Evolutionary conservation across 2,888 invertebrate species (phyloP).

Genomic region (Drosophila paramelanica): DNA sequence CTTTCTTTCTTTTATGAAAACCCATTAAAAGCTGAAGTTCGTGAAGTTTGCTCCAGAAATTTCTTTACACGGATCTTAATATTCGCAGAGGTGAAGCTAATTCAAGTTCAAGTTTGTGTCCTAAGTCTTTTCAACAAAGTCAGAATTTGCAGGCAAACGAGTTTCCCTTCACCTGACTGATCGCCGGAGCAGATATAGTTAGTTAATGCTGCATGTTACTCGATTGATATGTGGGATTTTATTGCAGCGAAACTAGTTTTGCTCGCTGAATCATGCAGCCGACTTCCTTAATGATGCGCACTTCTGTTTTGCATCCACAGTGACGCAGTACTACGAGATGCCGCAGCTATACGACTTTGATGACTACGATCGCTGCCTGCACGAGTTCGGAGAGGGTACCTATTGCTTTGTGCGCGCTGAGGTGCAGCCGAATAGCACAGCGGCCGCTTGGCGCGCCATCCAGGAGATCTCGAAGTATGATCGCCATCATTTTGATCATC

Average conservation of each 20-base stretch:
- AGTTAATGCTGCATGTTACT: conserved; percentile 23
- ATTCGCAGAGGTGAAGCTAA: conserved; percentile 6
- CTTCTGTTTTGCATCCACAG: conserved; percentile 48
- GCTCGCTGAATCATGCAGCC: conserved; percentile 23
- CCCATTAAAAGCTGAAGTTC: neutral
- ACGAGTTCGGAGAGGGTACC: conserved; percentile 60
- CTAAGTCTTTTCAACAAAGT: conserved; percentile 26
- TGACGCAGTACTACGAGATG: conserved; percentile 84
- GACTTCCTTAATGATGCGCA: conserved; percentile 35
- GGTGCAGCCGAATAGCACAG: conserved; percentile 66
- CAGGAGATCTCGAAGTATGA: conserved; percentile 73
- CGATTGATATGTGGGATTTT: conserved; percentile 26
- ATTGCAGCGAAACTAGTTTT: conserved; percentile 42
- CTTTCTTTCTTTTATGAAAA: conserved; percentile 24
- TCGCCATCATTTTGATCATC: conserved; percentile 82
- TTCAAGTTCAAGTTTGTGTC: conserved; percentile 36
- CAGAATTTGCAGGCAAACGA: conserved; percentile 37
- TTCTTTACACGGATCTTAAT: neutral
- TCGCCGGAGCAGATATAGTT: conserved; percentile 10
- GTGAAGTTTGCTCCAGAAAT: neutral
- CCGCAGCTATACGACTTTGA: conserved; percentile 82
- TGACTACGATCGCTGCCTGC: conserved; percentile 83
- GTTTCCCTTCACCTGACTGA: conserved; percentile 55
- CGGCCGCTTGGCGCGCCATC: conserved; percentile 76
- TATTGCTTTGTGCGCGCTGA: conserved; percentile 83